Percentiles rank a stretch among this genome's conserved stretches.
Conservation (phyloP, 2,797 vertebrate species). For the Pelodytes ibericus region DNA sequence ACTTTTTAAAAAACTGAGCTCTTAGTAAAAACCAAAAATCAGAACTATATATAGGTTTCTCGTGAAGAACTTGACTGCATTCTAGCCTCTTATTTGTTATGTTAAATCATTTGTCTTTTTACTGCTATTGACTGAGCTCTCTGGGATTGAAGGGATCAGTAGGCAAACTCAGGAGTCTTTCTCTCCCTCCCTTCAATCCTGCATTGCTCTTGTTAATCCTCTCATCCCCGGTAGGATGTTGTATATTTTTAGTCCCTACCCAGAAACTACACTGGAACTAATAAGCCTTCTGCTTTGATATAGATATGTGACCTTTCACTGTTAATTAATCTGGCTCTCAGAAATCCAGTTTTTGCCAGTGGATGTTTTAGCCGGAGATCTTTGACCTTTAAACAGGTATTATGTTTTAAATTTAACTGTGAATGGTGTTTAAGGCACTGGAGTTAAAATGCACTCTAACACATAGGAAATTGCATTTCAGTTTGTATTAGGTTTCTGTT, state of each 20-base stretch:
- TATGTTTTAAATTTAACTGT: conserved; percentile 57
- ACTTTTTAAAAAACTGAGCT: no score
- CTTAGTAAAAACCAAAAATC: no score
- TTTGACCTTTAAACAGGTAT: conserved; percentile 62
- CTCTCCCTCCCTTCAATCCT: conserved; percentile 29
- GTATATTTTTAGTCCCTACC: conserved; percentile 53
- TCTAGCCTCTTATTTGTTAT: no score
- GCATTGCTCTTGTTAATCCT: conserved; percentile 39
- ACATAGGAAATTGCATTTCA: conserved; percentile 46
- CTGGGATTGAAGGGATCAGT: neutral
- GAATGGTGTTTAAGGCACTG: conserved; percentile 10
- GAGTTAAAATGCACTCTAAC: conserved; percentile 38
- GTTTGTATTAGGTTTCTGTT: conserved; percentile 17
- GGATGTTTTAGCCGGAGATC: conserved; percentile 62
- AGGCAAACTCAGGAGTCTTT: conserved; percentile 23
- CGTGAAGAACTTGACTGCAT: no score
- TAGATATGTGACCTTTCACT: conserved; percentile 61
- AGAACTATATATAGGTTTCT: no score
- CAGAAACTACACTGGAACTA: conserved; percentile 49
- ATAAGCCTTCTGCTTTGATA: conserved; percentile 52
- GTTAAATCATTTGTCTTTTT: no score
- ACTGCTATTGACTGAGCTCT: no score
- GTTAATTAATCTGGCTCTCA: conserved; percentile 57
- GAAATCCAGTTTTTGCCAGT: conserved; percentile 52
- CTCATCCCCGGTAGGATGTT: conserved; percentile 48